Evolutionary conservation across 2,888 invertebrate species (phyloP), one percentile per base, ranked within the genome.

Genomic region (Venusia cambrica): DNA sequence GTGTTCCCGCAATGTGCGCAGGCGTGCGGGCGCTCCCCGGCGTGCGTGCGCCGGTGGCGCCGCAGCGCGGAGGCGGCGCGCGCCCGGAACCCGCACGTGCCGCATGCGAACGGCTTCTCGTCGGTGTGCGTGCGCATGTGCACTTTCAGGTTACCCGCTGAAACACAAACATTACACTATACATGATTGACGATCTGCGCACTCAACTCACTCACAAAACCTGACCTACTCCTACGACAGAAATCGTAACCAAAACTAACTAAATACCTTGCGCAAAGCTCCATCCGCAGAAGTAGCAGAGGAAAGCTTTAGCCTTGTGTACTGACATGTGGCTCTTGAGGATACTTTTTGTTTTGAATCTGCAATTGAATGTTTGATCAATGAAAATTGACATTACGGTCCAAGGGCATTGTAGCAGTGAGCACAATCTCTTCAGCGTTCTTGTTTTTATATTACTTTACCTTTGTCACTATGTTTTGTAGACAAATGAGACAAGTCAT

Each of bases 41-140:
- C 45, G 57, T 87, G 87, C n/a, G 62, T 43, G 2, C 74, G 71
- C 61, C 62, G 61, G 64, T 87, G 87, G 1, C 84, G 66, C 7
- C 71, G 65, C 57, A 81, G 62, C 42, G 61, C 70, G 13, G 75
- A 71, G 0, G 72, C 64, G 28, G 64, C 67, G 35, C 72, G 58
- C 1, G 78, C 61, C 14, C 73, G 66, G 65, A 75, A 84, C 2
- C 51, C 52, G 52, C 87, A 87, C 53, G 45, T 3, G 38, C n/a
- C 13, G 48, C 87, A 87, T 20, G 58, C 41, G 62, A 67, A 71
- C 8, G 85, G 83, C 51, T 74, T 75, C 45, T 64, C 73, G 8
- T 81, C 84, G 0, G 81, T 75, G 67, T 87, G 87, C 1, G 52
- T 54, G 0, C 79, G 73, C 57, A 78, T 60, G 60, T 87, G 87